These are phyloP conservation scores for Leucophenga varia DNA, from an alignment of 1,140 invertebrate species.

Conservation along the genomic window DNA sequence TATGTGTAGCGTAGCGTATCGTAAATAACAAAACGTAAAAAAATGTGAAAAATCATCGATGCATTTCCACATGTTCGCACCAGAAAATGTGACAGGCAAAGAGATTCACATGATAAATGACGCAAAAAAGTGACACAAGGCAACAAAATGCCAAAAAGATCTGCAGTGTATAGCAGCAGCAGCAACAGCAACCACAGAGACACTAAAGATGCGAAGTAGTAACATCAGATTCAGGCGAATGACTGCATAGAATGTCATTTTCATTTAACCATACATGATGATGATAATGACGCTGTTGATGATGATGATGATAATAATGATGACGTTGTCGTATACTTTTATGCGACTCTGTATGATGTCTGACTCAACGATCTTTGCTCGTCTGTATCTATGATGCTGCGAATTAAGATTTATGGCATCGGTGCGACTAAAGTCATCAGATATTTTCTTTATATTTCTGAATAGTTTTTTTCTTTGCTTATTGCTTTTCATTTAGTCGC, in stretches of 20 bases:
- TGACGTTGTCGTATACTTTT: constrained; percentile 23
- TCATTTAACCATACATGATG: no score
- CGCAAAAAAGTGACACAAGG: constrained; percentile 37
- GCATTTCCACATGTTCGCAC: not conserved
- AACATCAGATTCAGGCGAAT: no score
- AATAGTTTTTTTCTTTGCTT: no score
- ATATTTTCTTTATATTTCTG: no score
- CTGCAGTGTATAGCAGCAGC: not conserved
- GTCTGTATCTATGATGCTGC: constrained; percentile 13
- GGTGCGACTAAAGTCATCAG: constrained; percentile 26
- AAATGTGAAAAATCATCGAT: constrained; percentile 45
- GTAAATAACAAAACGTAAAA: no score
- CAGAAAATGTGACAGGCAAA: constrained; percentile 36
- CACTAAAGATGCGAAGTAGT: constrained; percentile 30
- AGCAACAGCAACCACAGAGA: no score
- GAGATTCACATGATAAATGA: constrained; percentile 45
- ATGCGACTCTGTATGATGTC: not conserved
- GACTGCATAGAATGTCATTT: no score
- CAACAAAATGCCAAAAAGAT: constrained; percentile 17
- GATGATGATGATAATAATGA: constrained; percentile 22
- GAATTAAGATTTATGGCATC: constrained; percentile 44
- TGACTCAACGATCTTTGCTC: not conserved
- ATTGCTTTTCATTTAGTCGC: no score
- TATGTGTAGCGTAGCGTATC: no score
- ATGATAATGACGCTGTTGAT: constrained; percentile 5